Percentiles rank a stretch among this genome's conserved stretches.
phyloP scores from a whole-genome alignment of 1,140 invertebrate species.

The Tyrophagus putrescentiae region DNA sequence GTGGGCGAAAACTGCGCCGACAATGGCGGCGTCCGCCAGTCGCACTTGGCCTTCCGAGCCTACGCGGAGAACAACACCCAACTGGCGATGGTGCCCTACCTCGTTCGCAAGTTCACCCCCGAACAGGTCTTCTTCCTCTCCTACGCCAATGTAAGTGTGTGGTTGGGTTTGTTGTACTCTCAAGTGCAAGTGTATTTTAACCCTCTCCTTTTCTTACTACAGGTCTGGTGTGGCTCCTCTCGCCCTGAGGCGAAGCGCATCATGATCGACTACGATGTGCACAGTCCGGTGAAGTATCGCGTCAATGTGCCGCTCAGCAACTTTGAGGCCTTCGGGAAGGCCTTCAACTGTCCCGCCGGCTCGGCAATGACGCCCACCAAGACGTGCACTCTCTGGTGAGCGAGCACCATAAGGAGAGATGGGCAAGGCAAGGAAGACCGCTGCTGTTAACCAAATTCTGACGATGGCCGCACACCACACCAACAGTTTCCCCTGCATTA shows the following conservation, averaged over 20 bases:
- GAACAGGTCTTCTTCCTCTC: slow-evolving; percentile 27
- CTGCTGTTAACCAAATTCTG: too few species aligned
- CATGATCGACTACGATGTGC: slow-evolving; percentile 25
- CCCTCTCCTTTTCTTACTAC: neutral
- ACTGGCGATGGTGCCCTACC: slow-evolving; percentile 19
- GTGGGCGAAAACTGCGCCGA: slow-evolving; percentile 30
- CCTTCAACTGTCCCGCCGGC: slow-evolving; percentile 19
- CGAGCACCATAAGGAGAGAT: too few species aligned
- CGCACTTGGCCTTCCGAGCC: slow-evolving; percentile 33
- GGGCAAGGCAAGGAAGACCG: too few species aligned
- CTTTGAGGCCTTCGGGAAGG: slow-evolving; percentile 22
- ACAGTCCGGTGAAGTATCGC: slow-evolving; percentile 33
- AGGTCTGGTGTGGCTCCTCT: slow-evolving; percentile 24
- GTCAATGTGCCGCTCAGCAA: slow-evolving; percentile 36
- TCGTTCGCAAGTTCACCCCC: slow-evolving; percentile 15
- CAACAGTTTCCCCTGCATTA: too few species aligned
- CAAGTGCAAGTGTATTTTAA: neutral
- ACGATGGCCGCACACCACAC: too few species aligned
- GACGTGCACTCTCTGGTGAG: slow-evolving; percentile 25
- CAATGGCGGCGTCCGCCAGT: slow-evolving; percentile 43
- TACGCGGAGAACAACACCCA: slow-evolving; percentile 7
- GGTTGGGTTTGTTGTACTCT: neutral
- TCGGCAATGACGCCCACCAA: slow-evolving; percentile 22
- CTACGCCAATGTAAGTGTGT: slow-evolving; percentile 27
- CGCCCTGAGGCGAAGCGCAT: slow-evolving; percentile 17